Base-by-base conservation (phyloP, 1,140 invertebrate species). In the Monochamus saltuarius region DNA sequence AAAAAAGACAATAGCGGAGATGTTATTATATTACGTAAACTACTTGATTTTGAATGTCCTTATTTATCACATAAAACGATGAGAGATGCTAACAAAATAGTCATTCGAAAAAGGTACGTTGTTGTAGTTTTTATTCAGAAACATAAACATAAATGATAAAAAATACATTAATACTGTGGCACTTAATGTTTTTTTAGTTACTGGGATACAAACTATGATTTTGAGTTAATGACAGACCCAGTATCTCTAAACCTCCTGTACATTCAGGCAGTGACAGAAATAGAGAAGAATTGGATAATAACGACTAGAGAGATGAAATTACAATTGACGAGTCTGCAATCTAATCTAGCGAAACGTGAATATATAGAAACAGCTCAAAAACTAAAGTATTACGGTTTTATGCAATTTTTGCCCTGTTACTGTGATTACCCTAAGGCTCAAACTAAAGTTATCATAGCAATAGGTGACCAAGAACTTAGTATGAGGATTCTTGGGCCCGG, bases 21-120 rank as follows among this genome's bases (percentile, higher is more conserved):
- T 73, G 78, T 85, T 68, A 84, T 83, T 83, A 86, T 95, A 76
- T 75, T 96, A 42, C 84, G 95, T 57, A 92, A 91, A 75, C 78
- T 98, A 19, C 91, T 97, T 79, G 89, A 97, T 74, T 98, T 96
- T 85, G 96, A 99, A 83, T 95, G 94, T 59, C 95, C 95, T 9
- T 93, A 91, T 77, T 89, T 98, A 77, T 95, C 94, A 53, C 84
- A 92, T 69, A 90, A 79, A 67, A 80, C 81, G 70, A 78, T 83
- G 29, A 76, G 78, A 59, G 67, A 69, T 56, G 82, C 68, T 82
- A 80, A 68, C 76, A 85, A 84, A 77, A 83, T 92, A 76, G 82
- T 90, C 54, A 78, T 92, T 66, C 83, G 89, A 65, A 92, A 89
- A 81, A 87, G 85, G 87, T 88, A 78, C 73, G 68, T 66, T 61